Base-by-base conservation (phyloP, 2,797 vertebrate genomes). In the Lophotriccus pileatus region DNA sequence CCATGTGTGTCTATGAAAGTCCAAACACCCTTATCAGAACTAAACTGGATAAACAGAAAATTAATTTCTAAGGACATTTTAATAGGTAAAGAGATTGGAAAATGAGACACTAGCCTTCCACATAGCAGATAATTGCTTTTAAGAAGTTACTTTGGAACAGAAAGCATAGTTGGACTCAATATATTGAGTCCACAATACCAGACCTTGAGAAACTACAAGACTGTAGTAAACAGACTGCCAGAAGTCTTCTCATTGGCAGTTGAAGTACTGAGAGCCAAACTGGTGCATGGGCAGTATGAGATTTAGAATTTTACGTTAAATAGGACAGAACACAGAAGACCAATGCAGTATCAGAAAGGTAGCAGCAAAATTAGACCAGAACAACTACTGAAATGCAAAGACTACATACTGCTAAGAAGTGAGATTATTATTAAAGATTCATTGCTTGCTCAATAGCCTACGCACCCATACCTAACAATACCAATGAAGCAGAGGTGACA, bases 311-410 rank as follows among this genome's bases (percentile, higher is more conserved):
- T 1, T 39, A 75, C 0, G 2, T 64, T 28, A 90, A 84, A 46
- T 12, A 16, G 39, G 13, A 82, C 7, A 72, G 37, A 82, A 77
- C 18, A 74, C 24, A 37, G 16, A 88, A 47, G 74, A 87, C 9
- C n/a, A 69, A 47, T 12, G 21, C 7, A 74, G 14, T 23, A 59
- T 47, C 52, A 80, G 27, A 78, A 76, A 79, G 9, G 14, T 0
- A 49, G 23, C 22, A 91, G 16, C 18, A 91, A 85, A 70, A 67
- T 63, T 34, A 85, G 15, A 94, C 36, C 15, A 87, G 46, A 94
- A 58, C 0, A 27, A 68, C 27, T 63, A 41, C 16, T 67, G 56
- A 93, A 67, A 89, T 32, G 22, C 39, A 68, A 78, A 77, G 50
- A 22, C 14, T n/a, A 75, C 43, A 5, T 72, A 64, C 52, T 44